A percentile compares a stretch with the other conserved stretches of the same genome.
phyloP scores from a whole-genome alignment of 2,888 invertebrate genomes.

The Cataglyphis albicans region DNA sequence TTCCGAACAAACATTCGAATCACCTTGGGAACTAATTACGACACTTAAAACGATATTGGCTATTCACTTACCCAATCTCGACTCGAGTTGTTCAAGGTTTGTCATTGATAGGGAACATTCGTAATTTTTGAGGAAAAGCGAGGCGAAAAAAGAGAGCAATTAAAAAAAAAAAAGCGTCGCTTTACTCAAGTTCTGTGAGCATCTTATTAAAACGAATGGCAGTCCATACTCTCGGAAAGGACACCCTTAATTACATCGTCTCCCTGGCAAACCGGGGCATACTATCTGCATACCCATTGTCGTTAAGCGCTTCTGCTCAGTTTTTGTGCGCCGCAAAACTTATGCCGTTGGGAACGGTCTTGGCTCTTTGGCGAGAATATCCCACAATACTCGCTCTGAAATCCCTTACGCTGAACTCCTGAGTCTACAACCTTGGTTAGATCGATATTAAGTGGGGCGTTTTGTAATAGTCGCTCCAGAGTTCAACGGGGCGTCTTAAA shows the following conservation, averaged over 20 bases:
- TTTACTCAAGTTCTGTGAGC: slow-evolving; percentile 43
- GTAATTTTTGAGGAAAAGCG: slow-evolving; percentile 45
- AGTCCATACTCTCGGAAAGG: slow-evolving; percentile 42
- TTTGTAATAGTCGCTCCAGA: slow-evolving; percentile 35
- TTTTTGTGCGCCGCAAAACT: slow-evolving; percentile 44
- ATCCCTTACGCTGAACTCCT: slow-evolving; percentile 11
- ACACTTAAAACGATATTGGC: slow-evolving; percentile 68
- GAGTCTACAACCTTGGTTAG: neutral
- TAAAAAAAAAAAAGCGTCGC: slow-evolving; percentile 31
- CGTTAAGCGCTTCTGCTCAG: slow-evolving; percentile 53
- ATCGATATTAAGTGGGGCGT: slow-evolving; percentile 49
- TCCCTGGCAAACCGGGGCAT: slow-evolving; percentile 36
- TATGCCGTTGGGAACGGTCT: slow-evolving; percentile 43
- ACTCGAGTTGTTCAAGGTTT: neutral
- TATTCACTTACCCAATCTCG: slow-evolving; percentile 49
- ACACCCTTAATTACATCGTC: slow-evolving; percentile 58
- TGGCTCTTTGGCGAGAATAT: slow-evolving; percentile 31
- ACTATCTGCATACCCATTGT: slow-evolving; percentile 63
- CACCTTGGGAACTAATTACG: slow-evolving; percentile 65
- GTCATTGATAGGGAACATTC: slow-evolving; percentile 55
- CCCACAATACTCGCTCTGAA: slow-evolving; percentile 41
- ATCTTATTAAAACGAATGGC: slow-evolving; percentile 66
- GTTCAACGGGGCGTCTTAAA: slow-evolving; percentile 34
- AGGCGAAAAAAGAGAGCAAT: neutral
- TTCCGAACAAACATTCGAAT: slow-evolving; percentile 47